Base-by-base conservation (phyloP, 2,888 invertebrate species). In the Drosophila seclusa region DNA sequence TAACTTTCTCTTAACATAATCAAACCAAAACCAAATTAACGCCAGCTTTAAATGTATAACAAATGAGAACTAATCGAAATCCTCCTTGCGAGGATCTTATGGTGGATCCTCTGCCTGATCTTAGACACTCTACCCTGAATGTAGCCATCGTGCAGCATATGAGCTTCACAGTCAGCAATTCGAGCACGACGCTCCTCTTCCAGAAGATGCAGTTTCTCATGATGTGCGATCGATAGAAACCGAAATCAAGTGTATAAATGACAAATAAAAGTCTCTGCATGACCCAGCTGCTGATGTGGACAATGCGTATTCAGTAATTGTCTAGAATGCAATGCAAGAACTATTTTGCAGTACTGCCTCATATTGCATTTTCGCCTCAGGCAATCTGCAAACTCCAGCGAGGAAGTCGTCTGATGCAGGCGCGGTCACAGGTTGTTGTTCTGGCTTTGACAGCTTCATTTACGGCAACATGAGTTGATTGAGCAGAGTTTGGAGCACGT, bases 381-480 rank as follows among this genome's bases (percentile, higher is more conserved):
- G 80, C 32, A 83, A 87, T 61, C n/a, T 82, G 85, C 16, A 83
- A 45, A 45, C 11, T 83, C 86, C 24, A 82, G 18, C 0, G 67
- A 87, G 7, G 34, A 45, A 7, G 1, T 10, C 2, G 88, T 85
- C 50, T 85, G 86, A 45, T 83, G 85, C 8, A 6, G 7, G n/a
- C 4, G 34, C 2, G 10, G 11, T 8, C 5, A 13, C 4, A 4
- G 11, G 11, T 6, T 27, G 27, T 21, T 49, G 8, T 10, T 27
- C 36, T 27, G 11, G 13, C 27, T 4, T 4, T 16, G 24, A 2
- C 4, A 27, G 18, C 27, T 55, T 16, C 7, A 48, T 31, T 27
- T 40, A 4, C 2, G 58, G 27, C 11, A 38, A 16, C 27, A 45
- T 42, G 16, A 53, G 4, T 40, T 63, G 31, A 13, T 49, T 53